Conservation (phyloP, 2,797 vertebrate species). For the Cossypha caffra region DNA sequence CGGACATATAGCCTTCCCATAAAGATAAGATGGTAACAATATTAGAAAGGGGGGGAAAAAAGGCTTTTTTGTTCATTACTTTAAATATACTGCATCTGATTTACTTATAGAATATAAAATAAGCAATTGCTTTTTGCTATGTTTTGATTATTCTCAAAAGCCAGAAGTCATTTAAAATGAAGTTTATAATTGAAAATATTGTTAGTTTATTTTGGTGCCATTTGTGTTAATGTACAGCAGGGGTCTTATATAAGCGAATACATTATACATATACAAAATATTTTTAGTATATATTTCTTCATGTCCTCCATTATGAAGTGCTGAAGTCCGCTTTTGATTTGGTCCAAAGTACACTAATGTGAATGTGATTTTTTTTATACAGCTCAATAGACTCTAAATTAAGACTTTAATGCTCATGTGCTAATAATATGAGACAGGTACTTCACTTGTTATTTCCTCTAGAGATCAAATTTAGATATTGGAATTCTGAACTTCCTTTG, state of each 20-base stretch:
- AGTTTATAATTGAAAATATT: neutral
- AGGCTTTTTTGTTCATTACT: neutral
- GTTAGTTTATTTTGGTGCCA: neutral
- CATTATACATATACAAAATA: neutral
- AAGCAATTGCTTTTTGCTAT: neutral
- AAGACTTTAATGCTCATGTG: conserved; percentile 9
- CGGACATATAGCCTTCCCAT: neutral
- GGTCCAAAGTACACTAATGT: neutral
- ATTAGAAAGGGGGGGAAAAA: neutral
- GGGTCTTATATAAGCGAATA: neutral
- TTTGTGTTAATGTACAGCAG: neutral
- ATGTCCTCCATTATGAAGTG: neutral
- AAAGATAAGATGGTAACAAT: neutral
- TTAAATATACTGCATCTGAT: neutral
- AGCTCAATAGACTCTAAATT: neutral
- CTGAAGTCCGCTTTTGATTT: neutral
- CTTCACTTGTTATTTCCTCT: conserved; percentile 65
- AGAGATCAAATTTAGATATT: conserved; percentile 56
- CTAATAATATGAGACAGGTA: conserved; percentile 53
- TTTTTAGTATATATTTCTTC: neutral
- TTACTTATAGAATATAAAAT: neutral
- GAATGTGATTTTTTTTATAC: neutral
- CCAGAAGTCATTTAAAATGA: neutral
- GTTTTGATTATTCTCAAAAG: neutral
- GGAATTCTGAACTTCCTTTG: conserved; percentile 65